phyloP scores from a whole-genome alignment of 2,113 vertebrate genomes.

The Caranx ignobilis region DNA sequence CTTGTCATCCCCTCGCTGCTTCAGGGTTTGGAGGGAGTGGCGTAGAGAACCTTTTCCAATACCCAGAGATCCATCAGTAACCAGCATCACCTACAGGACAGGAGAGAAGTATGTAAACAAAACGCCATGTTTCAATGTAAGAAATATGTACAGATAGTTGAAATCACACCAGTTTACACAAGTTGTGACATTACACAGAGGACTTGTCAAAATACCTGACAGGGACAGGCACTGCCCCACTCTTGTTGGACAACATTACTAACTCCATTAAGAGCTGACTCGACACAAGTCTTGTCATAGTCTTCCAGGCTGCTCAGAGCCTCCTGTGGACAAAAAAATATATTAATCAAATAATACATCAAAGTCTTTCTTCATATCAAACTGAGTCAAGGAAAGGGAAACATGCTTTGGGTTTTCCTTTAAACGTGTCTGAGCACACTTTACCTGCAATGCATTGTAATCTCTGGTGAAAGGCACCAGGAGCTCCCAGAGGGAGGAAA shows the following conservation, averaged over 20 bases:
- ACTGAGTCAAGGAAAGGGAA: background rate
- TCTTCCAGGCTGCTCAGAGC: conserved; percentile 95
- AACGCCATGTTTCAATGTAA: background rate
- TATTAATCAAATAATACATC: background rate
- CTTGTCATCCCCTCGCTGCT: conserved; percentile 90
- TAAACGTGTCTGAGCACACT: background rate
- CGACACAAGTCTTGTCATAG: conserved; percentile 97
- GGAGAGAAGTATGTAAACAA: conserved; percentile 37
- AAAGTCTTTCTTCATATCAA: background rate
- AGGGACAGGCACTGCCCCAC: conserved; percentile 94
- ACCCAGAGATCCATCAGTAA: conserved; percentile 96
- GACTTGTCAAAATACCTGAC: conserved; percentile 87
- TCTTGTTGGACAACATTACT: conserved; percentile 96
- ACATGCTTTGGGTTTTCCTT: background rate
- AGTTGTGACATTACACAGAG: background rate
- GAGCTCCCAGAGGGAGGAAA: conserved; percentile 96
- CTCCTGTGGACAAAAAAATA: conserved; percentile 83
- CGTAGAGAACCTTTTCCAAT: conserved; percentile 95
- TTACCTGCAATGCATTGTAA: conserved; percentile 96
- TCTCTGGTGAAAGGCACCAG: conserved; percentile 98
- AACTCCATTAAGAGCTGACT: conserved; percentile 92
- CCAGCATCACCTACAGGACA: conserved; percentile 90
- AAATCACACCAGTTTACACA: background rate
- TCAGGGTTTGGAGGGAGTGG: conserved; percentile 91
- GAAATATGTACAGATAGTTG: background rate